Conservation (phyloP, 2,113 vertebrate species). For the Engraulis encrasicolus region DNA sequence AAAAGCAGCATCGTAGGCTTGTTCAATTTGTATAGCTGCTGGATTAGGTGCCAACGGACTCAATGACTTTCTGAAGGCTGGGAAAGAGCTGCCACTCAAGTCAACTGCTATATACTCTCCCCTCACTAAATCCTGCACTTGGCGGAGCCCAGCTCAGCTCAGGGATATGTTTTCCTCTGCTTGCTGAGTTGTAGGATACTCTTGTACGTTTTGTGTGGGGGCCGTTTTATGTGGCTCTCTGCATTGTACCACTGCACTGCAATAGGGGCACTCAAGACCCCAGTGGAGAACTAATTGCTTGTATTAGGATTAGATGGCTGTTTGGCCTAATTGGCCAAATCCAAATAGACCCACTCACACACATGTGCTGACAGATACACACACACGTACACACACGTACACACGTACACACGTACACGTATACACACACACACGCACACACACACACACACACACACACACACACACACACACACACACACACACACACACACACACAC, state of each 20-base stretch:
- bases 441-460: background rate
- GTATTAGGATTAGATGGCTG: constrained; percentile 22
- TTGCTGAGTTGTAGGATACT: background rate
- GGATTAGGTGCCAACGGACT: constrained; percentile 14
- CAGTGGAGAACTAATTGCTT: constrained; percentile 22
- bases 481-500: background rate
- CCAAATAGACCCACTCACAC: background rate
- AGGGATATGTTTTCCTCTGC: background rate
- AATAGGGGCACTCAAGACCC: constrained; percentile 21
- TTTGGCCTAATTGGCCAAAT: constrained; percentile 31
- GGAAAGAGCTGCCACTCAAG: constrained; percentile 27
- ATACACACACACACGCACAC: background rate
- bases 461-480: background rate
- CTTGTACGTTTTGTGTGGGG: constrained; percentile 17
- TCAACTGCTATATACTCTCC: constrained; percentile 19
- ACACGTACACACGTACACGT: too few relatives aligned
- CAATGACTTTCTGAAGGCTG: constrained; percentile 38
- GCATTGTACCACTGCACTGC: constrained; percentile 4
- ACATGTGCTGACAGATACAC: background rate
- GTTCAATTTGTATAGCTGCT: constrained; percentile 29
- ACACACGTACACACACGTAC: background rate
- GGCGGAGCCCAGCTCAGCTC: background rate
- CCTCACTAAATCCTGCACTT: background rate
- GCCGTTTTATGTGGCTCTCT: constrained; percentile 18
- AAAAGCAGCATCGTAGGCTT: constrained; percentile 15